Evolutionary conservation across 2,797 vertebrate species (phyloP).

Genomic region (Sebastes oblongus): DNA sequence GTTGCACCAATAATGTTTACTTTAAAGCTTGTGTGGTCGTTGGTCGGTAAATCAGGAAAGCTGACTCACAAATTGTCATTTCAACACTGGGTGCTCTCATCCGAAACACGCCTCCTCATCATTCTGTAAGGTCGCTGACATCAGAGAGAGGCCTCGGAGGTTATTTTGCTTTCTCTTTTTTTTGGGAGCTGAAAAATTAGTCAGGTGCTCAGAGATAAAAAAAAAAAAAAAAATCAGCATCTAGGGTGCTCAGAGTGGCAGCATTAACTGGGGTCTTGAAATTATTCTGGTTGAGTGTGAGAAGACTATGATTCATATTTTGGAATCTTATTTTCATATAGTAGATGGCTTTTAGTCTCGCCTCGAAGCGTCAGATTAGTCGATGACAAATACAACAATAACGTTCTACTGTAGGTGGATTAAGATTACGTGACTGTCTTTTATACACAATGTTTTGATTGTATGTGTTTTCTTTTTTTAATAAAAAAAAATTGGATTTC

Average conservation of each 20-base stretch:
- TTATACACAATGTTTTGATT: conserved; percentile 75
- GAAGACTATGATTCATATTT: conserved; percentile 54
- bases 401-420: conserved; percentile 69
- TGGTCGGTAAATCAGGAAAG: neutral
- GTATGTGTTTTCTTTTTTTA: conserved; percentile 60
- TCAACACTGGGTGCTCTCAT: conserved; percentile 48
- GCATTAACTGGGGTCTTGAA: conserved; percentile 62
- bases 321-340: conserved; percentile 65
- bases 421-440: conserved; percentile 64
- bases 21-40: neutral
- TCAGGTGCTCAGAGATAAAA: conserved; percentile 24
- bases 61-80: conserved; percentile 30
- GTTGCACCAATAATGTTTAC: conserved; percentile 35
- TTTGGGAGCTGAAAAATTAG: neutral
- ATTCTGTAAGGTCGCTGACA: conserved; percentile 3
- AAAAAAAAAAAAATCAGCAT: conserved; percentile 32
- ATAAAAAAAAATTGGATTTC: conserved; percentile 65
- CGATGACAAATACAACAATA: conserved; percentile 48
- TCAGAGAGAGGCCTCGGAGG: conserved; percentile 12
- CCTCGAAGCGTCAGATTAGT: conserved; percentile 55
- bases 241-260: conserved; percentile 21
- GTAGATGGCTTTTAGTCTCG: conserved; percentile 53
- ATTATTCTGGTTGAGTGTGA: conserved; percentile 47
- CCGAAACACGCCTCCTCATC: conserved; percentile 31
- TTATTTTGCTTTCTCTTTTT: neutral